Evolutionary conservation across 1,140 invertebrate genomes (phyloP), one percentile per base, ranked within the genome.

Genomic region (Drosophila miranda): DNA sequence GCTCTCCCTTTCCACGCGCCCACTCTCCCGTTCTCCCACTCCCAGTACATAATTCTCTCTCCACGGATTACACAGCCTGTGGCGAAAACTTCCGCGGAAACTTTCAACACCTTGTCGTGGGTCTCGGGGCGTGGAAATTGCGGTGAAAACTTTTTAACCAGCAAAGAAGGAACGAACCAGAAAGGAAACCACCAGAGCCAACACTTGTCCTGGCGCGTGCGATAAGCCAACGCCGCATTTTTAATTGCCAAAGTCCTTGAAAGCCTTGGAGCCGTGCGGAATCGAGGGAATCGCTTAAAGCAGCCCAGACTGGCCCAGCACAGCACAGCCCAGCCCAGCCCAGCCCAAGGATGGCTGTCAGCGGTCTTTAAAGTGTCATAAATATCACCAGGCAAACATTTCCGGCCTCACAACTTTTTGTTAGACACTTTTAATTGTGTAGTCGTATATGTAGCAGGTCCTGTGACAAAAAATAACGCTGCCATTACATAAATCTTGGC

Each of bases 211-310:
- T 73, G 70, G 82, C 78, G 82, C 82, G 82, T 78, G 82, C 82
- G 82, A 86, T 86, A 86, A 87, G 82, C 78, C 55, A 51, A 67
- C 64, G 49, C 57, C 63, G 82, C 81, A 82, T 87, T 87, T 86
- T 87, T 86, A 86, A 86, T 86, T 86, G 81, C 70, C 56, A 53
- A 69, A 68, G 53, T 73, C 71, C 71, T 75, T 75, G 63, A 66
- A 19, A 46, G 34, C 50, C 30, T 52, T 26, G 42, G 14, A 1
- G 13, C 41, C 23, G 19, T 19, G 46, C 23, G 23, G 23, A 26
- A 26, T 19, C 56, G 56, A 69, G 46, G 46, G 54, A 56, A 51
- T 72, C 21, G 44, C n/a, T 73, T 58, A 62, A 70, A 69, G 81
- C 28, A 56, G 49, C 43, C 19, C n/a, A 50, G 41, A 8, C 55